Conservation (phyloP, 2,888 invertebrate genomes). For the Lithophane socia region DNA sequence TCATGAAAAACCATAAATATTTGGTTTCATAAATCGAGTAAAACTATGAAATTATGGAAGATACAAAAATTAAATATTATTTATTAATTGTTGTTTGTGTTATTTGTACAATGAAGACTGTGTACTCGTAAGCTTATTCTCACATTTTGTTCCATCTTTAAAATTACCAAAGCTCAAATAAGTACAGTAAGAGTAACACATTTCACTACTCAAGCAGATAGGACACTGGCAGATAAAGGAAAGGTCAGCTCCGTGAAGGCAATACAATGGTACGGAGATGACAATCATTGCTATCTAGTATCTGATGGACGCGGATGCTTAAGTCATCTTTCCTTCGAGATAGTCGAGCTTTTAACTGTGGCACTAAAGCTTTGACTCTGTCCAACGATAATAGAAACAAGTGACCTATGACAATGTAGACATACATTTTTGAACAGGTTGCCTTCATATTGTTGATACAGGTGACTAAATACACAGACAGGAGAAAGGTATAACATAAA, state of each 20-base stretch:
- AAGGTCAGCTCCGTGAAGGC: constrained; percentile 67
- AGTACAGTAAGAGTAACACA: neutral
- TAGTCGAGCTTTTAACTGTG: constrained; percentile 47
- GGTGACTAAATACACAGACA: too few relatives aligned
- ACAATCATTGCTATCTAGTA: constrained; percentile 68
- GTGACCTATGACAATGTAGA: neutral
- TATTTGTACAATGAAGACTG: neutral
- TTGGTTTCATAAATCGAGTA: constrained; percentile 39
- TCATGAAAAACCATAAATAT: constrained; percentile 33
- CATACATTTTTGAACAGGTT: neutral
- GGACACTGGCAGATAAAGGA: constrained; percentile 53
- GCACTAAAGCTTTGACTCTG: neutral
- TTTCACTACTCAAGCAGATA: neutral
- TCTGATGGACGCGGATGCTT: constrained; percentile 47
- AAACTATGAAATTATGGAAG: constrained; percentile 39
- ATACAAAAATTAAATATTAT: neutral
- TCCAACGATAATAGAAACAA: neutral
- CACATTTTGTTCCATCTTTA: neutral
- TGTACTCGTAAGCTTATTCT: too few relatives aligned
- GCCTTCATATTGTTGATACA: neutral
- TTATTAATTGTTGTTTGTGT: too few relatives aligned
- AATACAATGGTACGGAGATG: constrained; percentile 70
- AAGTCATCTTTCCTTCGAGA: constrained; percentile 32
- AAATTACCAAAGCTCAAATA: neutral
- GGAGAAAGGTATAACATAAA: neutral